Evolutionary conservation across 2,888 invertebrate species (phyloP), one percentile per base, ranked within the genome.

Genomic region (Cheilosia grossa): DNA sequence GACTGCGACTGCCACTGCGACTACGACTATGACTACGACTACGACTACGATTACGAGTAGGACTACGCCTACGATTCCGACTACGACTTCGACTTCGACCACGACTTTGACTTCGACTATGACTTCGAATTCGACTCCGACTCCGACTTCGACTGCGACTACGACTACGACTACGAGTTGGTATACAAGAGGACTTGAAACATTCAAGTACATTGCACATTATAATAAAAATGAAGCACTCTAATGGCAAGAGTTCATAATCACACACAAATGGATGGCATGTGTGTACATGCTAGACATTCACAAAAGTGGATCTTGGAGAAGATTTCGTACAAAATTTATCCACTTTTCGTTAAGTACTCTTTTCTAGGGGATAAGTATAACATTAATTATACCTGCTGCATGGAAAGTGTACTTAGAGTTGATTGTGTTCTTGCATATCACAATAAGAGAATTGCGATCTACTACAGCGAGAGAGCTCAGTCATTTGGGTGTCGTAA

Each of bases 301-400:
- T 44, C 19, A 59, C 21, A 47, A 47, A 67, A 80, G 66, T 66
- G 66, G 37, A 70, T 54, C 59, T 73, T 27, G 66, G 66, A 53
- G 61, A 61, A 70, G 59, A 59, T 73, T 80, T 59, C 19, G 53
- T 63, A 64, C 63, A 73, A 61, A 66, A 66, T 80, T 33, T 80
- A 73, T 80, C 33, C 58, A 59, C 24, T 80, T 66, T 67, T 61
- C 58, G 73, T 80, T 73, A 61, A 73, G 80, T 61, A 73, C 59
- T 66, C 63, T 70, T 40, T 61, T 6, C 56, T 30, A 37, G 47
- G 21, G 47, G 69, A 58, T 67, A 66, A 80, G 80, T 66, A 66
- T 33, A 66, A 53, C 80, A 67, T 73, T 80, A 80, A 80, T 73
- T 73, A 67, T 49, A 78, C 70, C 70, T 78, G 63, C 63, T 78